Percentiles rank a stretch among this genome's conserved stretches.
Evolutionary conservation across 2,113 vertebrate species (phyloP).

Genomic region (Crotalus horridus): DNA sequence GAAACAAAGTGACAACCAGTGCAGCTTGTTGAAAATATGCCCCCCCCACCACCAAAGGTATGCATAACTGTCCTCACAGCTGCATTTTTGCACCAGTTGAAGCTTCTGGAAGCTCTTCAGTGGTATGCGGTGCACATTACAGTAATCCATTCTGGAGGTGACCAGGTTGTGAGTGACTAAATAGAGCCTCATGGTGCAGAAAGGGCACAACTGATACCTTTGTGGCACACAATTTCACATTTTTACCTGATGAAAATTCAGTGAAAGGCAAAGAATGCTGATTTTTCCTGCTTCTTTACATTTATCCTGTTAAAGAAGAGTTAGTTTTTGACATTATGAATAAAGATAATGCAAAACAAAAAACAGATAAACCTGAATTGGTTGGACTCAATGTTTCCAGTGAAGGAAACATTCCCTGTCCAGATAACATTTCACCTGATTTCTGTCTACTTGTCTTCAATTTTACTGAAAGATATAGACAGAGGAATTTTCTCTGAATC

Average conservation of each 20-base stretch:
- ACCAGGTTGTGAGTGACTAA: neutral
- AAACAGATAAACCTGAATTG: neutral
- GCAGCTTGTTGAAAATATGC: neutral
- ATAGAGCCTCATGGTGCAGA: neutral
- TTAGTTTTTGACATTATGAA: neutral
- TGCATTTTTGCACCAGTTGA: neutral
- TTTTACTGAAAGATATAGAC: neutral
- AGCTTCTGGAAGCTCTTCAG: neutral
- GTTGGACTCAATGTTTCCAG: neutral
- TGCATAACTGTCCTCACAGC: neutral
- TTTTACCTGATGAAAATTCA: neutral
- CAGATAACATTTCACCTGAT: neutral
- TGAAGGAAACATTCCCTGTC: neutral
- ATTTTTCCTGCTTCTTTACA: neutral
- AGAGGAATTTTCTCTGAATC: neutral
- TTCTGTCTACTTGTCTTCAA: neutral
- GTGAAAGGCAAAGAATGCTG: neutral
- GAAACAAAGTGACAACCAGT: neutral
- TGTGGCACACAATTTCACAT: neutral
- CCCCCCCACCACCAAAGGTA: too few relatives aligned
- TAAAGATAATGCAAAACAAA: neutral
- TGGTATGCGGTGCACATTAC: neutral
- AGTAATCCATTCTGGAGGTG: neutral
- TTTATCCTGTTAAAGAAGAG: neutral
- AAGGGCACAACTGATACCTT: neutral